Conservation (phyloP, 2,888 invertebrate species). For the Drosophila quinaria region DNA sequence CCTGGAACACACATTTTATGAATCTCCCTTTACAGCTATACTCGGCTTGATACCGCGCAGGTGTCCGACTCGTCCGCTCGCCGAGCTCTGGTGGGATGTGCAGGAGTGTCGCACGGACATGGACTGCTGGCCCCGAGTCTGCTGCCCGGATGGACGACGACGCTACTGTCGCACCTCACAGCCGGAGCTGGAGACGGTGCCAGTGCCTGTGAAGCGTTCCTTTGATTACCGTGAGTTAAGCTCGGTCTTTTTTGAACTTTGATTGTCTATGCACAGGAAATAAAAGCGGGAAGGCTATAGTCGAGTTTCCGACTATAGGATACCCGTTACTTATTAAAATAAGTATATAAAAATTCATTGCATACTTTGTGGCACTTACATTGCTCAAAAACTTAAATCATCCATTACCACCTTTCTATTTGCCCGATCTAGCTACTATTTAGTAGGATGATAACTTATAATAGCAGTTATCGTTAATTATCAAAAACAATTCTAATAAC, state of each 20-base stretch:
- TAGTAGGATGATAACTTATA: too few relatives aligned
- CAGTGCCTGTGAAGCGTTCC: constrained; percentile 88
- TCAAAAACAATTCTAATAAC: too few relatives aligned
- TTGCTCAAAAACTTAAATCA: too few relatives aligned
- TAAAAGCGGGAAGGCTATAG: too few relatives aligned
- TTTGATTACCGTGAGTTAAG: constrained; percentile 88
- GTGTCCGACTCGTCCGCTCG: constrained; percentile 89
- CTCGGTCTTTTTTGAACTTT: background rate
- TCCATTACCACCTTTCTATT: too few relatives aligned
- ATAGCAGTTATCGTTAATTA: too few relatives aligned
- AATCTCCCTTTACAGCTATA: constrained; percentile 86
- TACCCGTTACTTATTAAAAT: too few relatives aligned
- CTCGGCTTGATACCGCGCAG: constrained; percentile 90
- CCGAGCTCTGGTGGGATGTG: constrained; percentile 90
- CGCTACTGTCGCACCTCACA: constrained; percentile 91
- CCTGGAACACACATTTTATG: background rate
- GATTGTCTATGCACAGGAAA: too few relatives aligned
- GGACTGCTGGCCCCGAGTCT: constrained; percentile 91
- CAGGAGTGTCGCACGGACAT: constrained; percentile 89
- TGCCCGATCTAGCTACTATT: too few relatives aligned
- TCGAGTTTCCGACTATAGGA: too few relatives aligned
- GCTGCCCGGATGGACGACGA: constrained; percentile 90
- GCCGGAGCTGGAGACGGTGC: constrained; percentile 88
- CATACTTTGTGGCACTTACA: too few relatives aligned
- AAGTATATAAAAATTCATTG: too few relatives aligned